Evolutionary conservation across 2,113 vertebrate genomes (phyloP).

Genomic region (Galeopterus variegatus): DNA sequence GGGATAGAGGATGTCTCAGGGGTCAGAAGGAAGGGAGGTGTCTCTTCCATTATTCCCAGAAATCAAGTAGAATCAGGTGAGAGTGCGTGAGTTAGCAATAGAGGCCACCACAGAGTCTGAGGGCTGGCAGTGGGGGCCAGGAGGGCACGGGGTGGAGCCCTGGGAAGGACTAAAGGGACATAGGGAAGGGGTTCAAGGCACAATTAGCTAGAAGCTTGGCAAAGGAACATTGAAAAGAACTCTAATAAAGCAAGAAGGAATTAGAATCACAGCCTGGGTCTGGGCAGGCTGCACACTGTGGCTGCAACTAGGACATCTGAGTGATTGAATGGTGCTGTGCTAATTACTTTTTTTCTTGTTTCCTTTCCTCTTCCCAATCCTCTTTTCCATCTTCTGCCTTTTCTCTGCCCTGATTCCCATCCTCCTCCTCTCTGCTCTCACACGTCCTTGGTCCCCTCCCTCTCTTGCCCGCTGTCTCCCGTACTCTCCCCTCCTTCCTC

Average conservation of each 20-base stretch:
- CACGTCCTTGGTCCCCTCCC: neutral
- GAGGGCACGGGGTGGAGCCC: neutral
- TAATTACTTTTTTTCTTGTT: slow-evolving; percentile 68
- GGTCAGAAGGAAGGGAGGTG: neutral
- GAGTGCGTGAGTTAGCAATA: neutral
- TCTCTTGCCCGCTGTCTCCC: neutral
- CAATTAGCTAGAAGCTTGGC: neutral
- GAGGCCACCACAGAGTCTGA: neutral
- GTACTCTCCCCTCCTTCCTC: neutral
- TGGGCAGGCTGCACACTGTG: neutral
- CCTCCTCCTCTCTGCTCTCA: neutral
- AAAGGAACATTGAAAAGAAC: neutral
- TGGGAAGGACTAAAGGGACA: neutral
- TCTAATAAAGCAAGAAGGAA: neutral
- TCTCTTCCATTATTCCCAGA: neutral
- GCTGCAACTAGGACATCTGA: neutral
- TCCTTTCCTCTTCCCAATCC: slow-evolving; percentile 20
- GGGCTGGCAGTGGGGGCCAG: neutral
- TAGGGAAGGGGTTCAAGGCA: neutral
- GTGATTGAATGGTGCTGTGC: neutral
- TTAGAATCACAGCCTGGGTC: neutral
- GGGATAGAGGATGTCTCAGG: neutral
- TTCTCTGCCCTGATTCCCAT: neutral
- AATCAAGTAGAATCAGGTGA: neutral
- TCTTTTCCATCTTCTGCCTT: neutral